A percentile compares a stretch with the other conserved stretches of the same genome.
Evolutionary conservation across 2,888 invertebrate species (phyloP).

Genomic region (Zhuqinia jingwanae): DNA sequence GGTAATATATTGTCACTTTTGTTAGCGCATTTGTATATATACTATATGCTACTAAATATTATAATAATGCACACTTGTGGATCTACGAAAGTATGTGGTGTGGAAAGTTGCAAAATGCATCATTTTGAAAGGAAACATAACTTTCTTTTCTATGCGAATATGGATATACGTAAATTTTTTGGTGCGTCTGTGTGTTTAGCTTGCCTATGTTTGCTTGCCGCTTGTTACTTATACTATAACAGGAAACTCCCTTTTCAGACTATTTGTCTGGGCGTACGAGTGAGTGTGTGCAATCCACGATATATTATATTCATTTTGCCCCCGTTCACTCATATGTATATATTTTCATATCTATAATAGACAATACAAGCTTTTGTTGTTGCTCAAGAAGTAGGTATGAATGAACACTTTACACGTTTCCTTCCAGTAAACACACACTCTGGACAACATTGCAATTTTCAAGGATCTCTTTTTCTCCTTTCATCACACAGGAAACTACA

Average conservation of each 20-base stretch:
- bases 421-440: neutral
- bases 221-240: no score
- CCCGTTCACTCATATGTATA: no score
- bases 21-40: neutral
- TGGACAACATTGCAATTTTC: neutral
- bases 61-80: conserved; percentile 25
- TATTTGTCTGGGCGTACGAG: neutral
- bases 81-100: neutral
- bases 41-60: no score
- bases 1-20: no score
- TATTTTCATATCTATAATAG: neutral
- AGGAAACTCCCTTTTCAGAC: neutral
- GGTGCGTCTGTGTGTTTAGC: neutral
- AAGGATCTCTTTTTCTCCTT: no score
- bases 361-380: conserved; percentile 6
- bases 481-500: neutral
- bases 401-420: conserved; percentile 32
- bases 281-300: neutral
- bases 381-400: conserved; percentile 12
- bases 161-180: no score
- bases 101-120: conserved; percentile 27
- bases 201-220: no score
- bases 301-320: no score
- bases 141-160: no score
- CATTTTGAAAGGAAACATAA: conserved; percentile 20